These are phyloP conservation scores for Drosophila nasuta DNA, from an alignment of 1,140 invertebrate genomes.

Conservation along the genomic window DNA sequence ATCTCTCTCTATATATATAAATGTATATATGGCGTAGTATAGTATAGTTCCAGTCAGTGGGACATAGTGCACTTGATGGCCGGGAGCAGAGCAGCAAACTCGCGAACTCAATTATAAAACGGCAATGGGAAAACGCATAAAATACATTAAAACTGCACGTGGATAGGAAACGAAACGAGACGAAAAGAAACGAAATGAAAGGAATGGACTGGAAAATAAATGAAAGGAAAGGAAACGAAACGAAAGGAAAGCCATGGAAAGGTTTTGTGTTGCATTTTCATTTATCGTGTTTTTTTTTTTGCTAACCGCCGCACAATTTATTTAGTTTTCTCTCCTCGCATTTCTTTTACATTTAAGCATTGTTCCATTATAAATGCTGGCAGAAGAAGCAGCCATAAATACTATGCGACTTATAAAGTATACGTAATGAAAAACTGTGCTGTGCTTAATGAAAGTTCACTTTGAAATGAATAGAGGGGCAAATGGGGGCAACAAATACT, in stretches of 20 bases:
- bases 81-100: slow-evolving; percentile 3
- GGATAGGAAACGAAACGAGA: slow-evolving; percentile 14
- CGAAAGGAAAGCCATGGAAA: slow-evolving; percentile 29
- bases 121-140: slow-evolving; percentile 74
- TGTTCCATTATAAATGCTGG: slow-evolving; percentile 55
- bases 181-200: too few relatives aligned
- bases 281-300: slow-evolving; percentile 59
- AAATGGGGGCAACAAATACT: background rate
- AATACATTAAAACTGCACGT: slow-evolving; percentile 82
- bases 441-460: background rate
- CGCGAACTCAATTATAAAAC: slow-evolving; percentile 78
- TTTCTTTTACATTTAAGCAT: slow-evolving; percentile 49
- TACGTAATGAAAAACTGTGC: background rate
- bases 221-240: too few relatives aligned
- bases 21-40: too few relatives aligned
- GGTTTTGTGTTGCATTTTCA: slow-evolving; percentile 61
- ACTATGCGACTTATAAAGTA: slow-evolving; percentile 12
- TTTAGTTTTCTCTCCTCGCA: slow-evolving; percentile 49
- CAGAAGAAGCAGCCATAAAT: slow-evolving; percentile 25
- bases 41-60: background rate
- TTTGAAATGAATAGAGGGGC: background rate
- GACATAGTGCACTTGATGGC: slow-evolving; percentile 32
- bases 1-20: background rate
- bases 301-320: slow-evolving; percentile 63
- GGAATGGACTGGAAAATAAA: too few relatives aligned